Conservation (phyloP, 2,113 vertebrate genomes). For the Ceyx melanurus region DNA sequence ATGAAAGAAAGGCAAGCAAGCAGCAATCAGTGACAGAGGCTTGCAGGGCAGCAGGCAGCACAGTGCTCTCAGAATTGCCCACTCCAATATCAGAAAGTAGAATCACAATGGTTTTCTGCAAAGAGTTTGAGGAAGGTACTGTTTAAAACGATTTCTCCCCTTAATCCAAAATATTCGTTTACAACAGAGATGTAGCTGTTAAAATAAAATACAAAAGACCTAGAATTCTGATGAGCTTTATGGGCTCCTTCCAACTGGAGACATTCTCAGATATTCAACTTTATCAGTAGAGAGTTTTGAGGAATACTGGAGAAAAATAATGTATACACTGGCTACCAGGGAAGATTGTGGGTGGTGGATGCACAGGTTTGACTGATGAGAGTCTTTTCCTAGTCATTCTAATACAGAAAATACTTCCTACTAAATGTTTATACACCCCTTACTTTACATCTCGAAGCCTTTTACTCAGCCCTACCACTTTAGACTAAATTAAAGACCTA, state of each 20-base stretch:
- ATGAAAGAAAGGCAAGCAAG: background rate
- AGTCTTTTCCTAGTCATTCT: background rate
- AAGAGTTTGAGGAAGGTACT: background rate
- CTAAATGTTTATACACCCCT: background rate
- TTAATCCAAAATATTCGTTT: background rate
- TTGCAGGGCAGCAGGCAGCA: background rate
- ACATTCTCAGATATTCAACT: background rate
- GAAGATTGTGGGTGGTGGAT: background rate
- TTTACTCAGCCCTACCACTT: background rate
- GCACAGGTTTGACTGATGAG: background rate
- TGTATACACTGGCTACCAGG: background rate
- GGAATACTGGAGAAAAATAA: background rate
- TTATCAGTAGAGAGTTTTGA: background rate
- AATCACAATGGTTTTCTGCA: background rate
- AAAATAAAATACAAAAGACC: background rate
- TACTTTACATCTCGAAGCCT: background rate
- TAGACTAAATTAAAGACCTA: background rate
- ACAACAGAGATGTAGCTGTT: background rate
- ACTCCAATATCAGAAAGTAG: background rate
- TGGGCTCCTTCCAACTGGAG: background rate
- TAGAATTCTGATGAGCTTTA: background rate
- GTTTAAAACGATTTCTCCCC: background rate
- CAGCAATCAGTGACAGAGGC: background rate
- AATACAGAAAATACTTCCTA: background rate
- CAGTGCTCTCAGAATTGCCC: background rate